A percentile compares a stretch with the other conserved stretches of the same genome.
Conservation (phyloP, 2,113 vertebrate genomes). For the Nyctereutes procyonoides region DNA sequence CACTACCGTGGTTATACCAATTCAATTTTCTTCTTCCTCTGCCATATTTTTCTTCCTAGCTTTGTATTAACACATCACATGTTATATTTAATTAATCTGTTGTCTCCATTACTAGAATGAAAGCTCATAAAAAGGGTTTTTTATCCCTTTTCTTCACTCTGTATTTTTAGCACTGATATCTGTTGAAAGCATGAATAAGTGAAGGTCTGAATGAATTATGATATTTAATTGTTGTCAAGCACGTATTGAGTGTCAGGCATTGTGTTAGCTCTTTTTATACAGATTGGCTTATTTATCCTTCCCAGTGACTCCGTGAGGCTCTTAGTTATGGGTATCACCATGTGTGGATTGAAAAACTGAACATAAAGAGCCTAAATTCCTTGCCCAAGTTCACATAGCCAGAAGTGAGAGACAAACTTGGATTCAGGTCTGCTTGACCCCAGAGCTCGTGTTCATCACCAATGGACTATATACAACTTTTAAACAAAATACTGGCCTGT, state of each 20-base stretch:
- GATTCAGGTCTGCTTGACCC: not conserved
- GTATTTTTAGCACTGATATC: not conserved
- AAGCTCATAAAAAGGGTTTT: not conserved
- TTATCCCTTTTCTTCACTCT: not conserved
- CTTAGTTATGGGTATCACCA: not conserved
- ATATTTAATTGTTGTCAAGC: not conserved
- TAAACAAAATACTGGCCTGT: not conserved
- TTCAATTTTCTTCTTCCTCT: not conserved
- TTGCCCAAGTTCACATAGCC: not conserved
- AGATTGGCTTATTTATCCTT: not conserved
- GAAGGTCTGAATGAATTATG: not conserved
- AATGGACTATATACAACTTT: not conserved
- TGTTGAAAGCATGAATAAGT: slow-evolving; percentile 5
- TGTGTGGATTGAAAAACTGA: not conserved
- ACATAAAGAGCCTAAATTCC: not conserved
- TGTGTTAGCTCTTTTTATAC: not conserved
- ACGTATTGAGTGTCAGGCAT: not conserved
- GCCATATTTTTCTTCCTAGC: not conserved
- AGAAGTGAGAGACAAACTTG: not conserved
- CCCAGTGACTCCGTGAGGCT: not conserved
- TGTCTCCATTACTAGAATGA: not conserved
- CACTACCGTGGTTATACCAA: not conserved
- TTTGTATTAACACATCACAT: not conserved
- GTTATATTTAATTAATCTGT: not conserved
- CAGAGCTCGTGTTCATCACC: not conserved